A percentile compares a stretch with the other conserved stretches of the same genome.
Conservation (phyloP, 2,113 vertebrate genomes). For the Aegithalos caudatus region DNA sequence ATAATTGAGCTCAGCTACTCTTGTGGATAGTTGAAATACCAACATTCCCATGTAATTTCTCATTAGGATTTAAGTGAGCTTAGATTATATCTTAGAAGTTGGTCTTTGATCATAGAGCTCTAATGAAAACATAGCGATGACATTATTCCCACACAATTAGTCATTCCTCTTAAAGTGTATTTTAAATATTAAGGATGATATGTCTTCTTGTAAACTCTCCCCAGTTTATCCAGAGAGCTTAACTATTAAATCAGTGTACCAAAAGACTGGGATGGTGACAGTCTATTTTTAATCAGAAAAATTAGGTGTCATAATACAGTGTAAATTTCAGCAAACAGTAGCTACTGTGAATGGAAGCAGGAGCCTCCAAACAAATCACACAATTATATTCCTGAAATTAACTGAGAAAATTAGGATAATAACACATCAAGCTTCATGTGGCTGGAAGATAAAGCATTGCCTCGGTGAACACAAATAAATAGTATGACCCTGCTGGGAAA, state of each 20-base stretch:
- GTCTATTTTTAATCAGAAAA: background rate
- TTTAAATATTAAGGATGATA: constrained; percentile 47
- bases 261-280: background rate
- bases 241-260: background rate
- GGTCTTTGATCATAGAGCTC: constrained; percentile 42
- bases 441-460: background rate
- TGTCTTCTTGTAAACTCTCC: constrained; percentile 34
- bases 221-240: constrained; percentile 9
- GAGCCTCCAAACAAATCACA: background rate
- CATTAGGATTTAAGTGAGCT: constrained; percentile 55
- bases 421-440: background rate
- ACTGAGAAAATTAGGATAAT: background rate
- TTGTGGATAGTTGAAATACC: constrained; percentile 60
- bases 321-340: background rate
- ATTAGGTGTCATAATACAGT: background rate
- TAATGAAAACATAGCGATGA: constrained; percentile 35
- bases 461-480: background rate
- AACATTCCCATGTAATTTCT: constrained; percentile 61
- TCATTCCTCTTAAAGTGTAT: constrained; percentile 22
- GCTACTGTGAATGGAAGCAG: background rate
- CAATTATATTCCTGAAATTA: background rate
- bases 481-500: background rate
- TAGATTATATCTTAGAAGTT: constrained; percentile 49
- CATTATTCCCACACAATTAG: constrained; percentile 62
- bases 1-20: constrained; percentile 59